phyloP scores from a whole-genome alignment of 2,888 invertebrate genomes.

The Euspilapteryx auroguttella region DNA sequence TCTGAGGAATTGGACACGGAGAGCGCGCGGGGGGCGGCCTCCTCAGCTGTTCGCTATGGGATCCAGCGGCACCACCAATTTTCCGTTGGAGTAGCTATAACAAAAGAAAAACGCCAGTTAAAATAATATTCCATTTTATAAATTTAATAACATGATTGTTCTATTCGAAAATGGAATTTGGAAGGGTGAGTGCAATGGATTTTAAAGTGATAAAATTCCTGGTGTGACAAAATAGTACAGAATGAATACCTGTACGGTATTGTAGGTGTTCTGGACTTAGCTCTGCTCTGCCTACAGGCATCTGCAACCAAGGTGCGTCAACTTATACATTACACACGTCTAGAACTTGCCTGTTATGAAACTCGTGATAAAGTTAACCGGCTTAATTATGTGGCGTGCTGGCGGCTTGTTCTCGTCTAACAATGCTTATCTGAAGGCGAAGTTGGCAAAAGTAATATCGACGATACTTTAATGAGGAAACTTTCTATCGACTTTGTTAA shows the following conservation, averaged over 20 bases:
- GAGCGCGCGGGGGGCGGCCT: slow-evolving; percentile 32
- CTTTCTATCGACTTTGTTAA: slow-evolving; percentile 55
- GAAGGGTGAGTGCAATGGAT: no score
- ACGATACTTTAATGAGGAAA: slow-evolving; percentile 58
- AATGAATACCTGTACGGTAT: slow-evolving; percentile 60
- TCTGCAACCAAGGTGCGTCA: slow-evolving; percentile 45
- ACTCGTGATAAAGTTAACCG: no score
- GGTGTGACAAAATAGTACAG: no score
- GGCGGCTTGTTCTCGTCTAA: slow-evolving; percentile 47
- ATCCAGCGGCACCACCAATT: slow-evolving; percentile 63
- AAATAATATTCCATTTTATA: no score
- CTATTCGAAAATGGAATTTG: no score
- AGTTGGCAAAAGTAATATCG: slow-evolving; percentile 54
- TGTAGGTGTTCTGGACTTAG: slow-evolving; percentile 57
- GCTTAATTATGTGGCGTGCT: slow-evolving; percentile 20
- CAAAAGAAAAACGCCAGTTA: slow-evolving; percentile 19
- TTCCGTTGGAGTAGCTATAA: slow-evolving; percentile 60
- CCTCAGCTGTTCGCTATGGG: slow-evolving; percentile 58
- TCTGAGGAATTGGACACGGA: slow-evolving; percentile 42
- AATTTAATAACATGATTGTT: no score
- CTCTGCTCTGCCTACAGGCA: slow-evolving; percentile 55
- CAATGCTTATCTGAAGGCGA: slow-evolving; percentile 51
- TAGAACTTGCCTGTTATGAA: no score
- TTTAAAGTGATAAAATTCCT: no score
- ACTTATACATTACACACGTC: slow-evolving; percentile 18